Conservation (phyloP, 2,888 invertebrate genomes). For the Chironomus tentans region DNA sequence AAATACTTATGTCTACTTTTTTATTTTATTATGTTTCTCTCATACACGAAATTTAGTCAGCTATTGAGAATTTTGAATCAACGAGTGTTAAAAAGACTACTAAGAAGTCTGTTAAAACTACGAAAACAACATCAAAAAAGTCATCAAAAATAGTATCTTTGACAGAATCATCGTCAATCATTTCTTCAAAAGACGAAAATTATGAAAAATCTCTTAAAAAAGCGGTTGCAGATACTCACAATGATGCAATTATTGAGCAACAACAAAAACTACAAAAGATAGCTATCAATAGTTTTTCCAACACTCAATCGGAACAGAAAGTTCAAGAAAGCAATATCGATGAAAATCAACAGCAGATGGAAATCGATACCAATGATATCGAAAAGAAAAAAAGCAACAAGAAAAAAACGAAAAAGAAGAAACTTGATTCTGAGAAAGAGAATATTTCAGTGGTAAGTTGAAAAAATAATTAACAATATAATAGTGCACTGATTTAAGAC, state of each 20-base stretch:
- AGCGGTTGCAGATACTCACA: neutral
- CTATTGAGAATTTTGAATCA: conserved; percentile 12
- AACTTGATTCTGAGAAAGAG: conserved; percentile 52
- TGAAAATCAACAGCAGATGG: neutral
- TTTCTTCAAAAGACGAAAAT: neutral
- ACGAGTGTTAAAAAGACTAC: conserved; percentile 10
- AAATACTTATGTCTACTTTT: neutral
- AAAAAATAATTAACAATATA: neutral
- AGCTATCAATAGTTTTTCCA: neutral
- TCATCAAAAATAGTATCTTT: neutral
- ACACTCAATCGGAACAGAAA: too few species aligned
- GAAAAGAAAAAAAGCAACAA: conserved; percentile 39
- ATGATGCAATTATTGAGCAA: neutral
- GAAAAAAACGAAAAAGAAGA: conserved; percentile 55
- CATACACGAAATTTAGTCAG: neutral
- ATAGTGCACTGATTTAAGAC: too few species aligned
- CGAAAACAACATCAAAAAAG: conserved; percentile 4
- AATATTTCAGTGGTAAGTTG: conserved; percentile 58
- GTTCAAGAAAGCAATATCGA: neutral
- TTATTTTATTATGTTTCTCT: neutral
- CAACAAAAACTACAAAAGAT: neutral
- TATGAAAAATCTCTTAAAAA: neutral
- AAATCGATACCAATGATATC: neutral
- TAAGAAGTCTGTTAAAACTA: conserved; percentile 12
- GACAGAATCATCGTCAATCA: neutral